Conservation (phyloP, 1,140 invertebrate genomes). For the Lordiphosa mommai region DNA sequence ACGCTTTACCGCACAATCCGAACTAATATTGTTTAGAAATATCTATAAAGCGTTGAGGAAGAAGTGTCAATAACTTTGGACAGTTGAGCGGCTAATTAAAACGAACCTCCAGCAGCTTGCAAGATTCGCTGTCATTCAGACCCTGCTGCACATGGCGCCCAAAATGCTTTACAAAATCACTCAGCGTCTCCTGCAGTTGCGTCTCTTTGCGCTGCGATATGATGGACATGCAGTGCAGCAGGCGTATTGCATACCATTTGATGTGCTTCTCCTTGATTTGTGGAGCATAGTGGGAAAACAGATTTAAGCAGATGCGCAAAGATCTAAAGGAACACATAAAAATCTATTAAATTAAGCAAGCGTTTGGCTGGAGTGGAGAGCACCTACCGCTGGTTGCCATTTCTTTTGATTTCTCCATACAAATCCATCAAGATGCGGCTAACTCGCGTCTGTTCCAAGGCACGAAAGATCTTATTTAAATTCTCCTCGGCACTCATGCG, state of each 20-base stretch:
- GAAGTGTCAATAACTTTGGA: constrained; percentile 1
- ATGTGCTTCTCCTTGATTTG: constrained; percentile 87
- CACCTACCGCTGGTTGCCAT: constrained; percentile 81
- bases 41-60: constrained; percentile 25
- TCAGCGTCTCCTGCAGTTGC: constrained; percentile 86
- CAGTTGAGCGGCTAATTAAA: neutral
- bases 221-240: constrained; percentile 85
- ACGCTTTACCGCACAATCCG: constrained; percentile 73
- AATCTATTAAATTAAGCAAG: too few species aligned
- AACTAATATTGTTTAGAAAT: constrained; percentile 62
- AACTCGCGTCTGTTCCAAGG: constrained; percentile 81
- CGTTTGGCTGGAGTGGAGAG: too few species aligned
- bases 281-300: constrained; percentile 87
- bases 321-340: constrained; percentile 79
- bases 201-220: constrained; percentile 87
- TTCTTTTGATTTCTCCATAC: constrained; percentile 91
- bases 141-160: constrained; percentile 86
- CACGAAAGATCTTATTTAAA: constrained; percentile 88
- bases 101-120: constrained; percentile 80
- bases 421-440: constrained; percentile 88
- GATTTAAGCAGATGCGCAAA: constrained; percentile 86
- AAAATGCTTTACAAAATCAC: constrained; percentile 85
- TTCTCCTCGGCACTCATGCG: constrained; percentile 90
- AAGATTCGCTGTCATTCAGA: constrained; percentile 87
- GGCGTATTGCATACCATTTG: constrained; percentile 87